A percentile compares a stretch with the other conserved stretches of the same genome.
Conservation (phyloP, 2,797 vertebrate species). For the Moxostoma hubbsi region DNA sequence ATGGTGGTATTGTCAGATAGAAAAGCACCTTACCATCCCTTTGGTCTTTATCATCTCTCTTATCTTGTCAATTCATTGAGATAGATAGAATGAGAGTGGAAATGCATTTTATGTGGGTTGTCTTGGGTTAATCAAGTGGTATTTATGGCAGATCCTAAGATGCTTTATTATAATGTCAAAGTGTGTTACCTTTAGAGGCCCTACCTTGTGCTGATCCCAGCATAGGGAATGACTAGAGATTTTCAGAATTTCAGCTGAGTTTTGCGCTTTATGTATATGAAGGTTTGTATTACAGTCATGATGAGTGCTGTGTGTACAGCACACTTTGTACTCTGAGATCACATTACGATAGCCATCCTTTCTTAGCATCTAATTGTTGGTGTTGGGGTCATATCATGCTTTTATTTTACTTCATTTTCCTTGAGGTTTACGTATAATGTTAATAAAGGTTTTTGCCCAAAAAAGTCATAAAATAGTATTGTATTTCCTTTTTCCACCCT, state of each 20-base stretch:
- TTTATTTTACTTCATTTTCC: too few species aligned
- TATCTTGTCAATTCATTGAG: slow-evolving; percentile 14
- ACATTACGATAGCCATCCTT: slow-evolving; percentile 34
- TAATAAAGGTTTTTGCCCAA: too few species aligned
- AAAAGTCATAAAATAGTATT: too few species aligned
- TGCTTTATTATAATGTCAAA: too few species aligned
- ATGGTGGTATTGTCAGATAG: slow-evolving; percentile 10
- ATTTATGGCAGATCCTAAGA: too few species aligned
- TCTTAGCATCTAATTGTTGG: slow-evolving; percentile 18
- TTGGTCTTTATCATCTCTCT: slow-evolving; percentile 22
- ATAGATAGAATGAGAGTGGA: neutral
- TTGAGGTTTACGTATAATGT: too few species aligned
- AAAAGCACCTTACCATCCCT: neutral
- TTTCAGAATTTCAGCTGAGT: slow-evolving; percentile 51
- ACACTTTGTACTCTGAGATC: slow-evolving; percentile 44
- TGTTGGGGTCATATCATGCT: neutral
- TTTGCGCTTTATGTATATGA: slow-evolving; percentile 35
- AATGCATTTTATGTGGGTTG: slow-evolving; percentile 30
- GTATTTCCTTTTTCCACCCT: too few species aligned
- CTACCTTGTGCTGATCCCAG: slow-evolving; percentile 28
- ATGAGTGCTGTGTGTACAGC: slow-evolving; percentile 27
- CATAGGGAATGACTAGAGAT: slow-evolving; percentile 24
- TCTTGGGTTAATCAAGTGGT: slow-evolving; percentile 26
- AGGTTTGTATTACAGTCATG: slow-evolving; percentile 49
- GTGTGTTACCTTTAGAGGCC: neutral